Evolutionary conservation across 37 sponge, comb jelly and placozoan genomes (phyloP), one percentile per base, ranked within the genome.

Genomic region (Diacarnus erythraeanus): DNA sequence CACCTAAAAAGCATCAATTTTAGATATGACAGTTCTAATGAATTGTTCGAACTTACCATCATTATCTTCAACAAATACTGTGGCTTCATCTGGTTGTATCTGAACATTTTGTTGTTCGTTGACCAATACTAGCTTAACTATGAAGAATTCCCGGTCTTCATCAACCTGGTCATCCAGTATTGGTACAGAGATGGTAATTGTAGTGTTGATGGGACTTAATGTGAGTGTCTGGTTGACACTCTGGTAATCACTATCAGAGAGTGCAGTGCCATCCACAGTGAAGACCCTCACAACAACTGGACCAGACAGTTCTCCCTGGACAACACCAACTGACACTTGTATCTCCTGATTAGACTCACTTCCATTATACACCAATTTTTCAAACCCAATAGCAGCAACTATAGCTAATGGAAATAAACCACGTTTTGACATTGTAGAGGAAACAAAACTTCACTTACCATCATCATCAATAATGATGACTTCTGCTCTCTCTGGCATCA

Each of bases 231-330:
- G 6, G 51, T 47, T 66, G 34, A 66, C 34, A 34, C 35, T 5
- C 31, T 9, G 18, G 4, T 66, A 66, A 34, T 66, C 67, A 30
- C 34, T 34, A 27, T 20, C 20, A 27, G 67, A 29, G 27, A 31
- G 21, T 1, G 83, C 83, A 38, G 74, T 40, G 2, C 43, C 74
- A 61, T 82, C 83, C 37, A 22, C 26, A 64, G 83, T 74, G 21
- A n/a, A 38, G 12, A 82, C 34, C 4, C 29, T 73, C 44, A 82
- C 34, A 23, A 27, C 31, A 18, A 82, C 60, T 27, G 74, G 65
- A 21, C 31, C 36, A 8, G 36, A n/a, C 72, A 80, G 81, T 15
- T 57, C 42, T 4, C 81, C 81, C 9, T 56, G 18, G 17, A 34
- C 1, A 1, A 80, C 81, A 12, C 21, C 81, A 36, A 80, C 61